A percentile compares a stretch with the other conserved stretches of the same genome.
phyloP scores from a whole-genome alignment of 2,888 invertebrate species.

The Epistrophella euchroma region DNA sequence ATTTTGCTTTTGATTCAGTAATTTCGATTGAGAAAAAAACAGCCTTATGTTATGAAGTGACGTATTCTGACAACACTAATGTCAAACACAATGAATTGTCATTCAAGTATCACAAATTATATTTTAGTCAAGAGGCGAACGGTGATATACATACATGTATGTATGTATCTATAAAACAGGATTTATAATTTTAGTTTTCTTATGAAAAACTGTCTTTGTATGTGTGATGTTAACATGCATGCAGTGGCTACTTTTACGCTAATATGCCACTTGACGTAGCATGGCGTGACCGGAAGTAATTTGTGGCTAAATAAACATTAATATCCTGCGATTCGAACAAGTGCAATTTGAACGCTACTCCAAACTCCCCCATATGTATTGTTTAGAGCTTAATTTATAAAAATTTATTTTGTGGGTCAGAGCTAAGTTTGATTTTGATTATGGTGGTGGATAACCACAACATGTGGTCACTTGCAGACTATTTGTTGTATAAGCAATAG shows the following conservation, averaged over 20 bases:
- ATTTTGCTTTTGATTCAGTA: conserved; percentile 40
- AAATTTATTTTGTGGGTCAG: too few species aligned
- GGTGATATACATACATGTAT: conserved; percentile 4
- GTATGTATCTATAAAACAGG: not conserved
- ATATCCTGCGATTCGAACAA: conserved; percentile 77
- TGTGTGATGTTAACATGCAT: conserved; percentile 48
- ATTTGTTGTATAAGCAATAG: not conserved
- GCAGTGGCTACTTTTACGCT: conserved; percentile 54
- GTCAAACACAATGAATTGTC: conserved; percentile 69
- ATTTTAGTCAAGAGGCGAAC: conserved; percentile 48
- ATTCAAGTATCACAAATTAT: conserved; percentile 69
- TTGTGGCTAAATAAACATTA: conserved; percentile 78
- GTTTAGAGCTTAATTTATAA: too few species aligned
- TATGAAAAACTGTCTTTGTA: not conserved
- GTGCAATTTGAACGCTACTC: conserved; percentile 59
- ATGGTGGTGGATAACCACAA: conserved; percentile 65
- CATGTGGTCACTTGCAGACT: conserved; percentile 52
- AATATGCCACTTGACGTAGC: conserved; percentile 61
- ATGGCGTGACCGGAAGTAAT: conserved; percentile 78
- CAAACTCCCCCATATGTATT: conserved; percentile 1
- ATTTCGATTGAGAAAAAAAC: conserved; percentile 52
- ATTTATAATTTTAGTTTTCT: not conserved
- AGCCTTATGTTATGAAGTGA: conserved; percentile 47
- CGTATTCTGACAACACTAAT: conserved; percentile 44
- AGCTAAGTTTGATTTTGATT: conserved; percentile 41